phyloP scores from a whole-genome alignment of 1,140 invertebrate species.

The Drosophila insularis region DNA sequence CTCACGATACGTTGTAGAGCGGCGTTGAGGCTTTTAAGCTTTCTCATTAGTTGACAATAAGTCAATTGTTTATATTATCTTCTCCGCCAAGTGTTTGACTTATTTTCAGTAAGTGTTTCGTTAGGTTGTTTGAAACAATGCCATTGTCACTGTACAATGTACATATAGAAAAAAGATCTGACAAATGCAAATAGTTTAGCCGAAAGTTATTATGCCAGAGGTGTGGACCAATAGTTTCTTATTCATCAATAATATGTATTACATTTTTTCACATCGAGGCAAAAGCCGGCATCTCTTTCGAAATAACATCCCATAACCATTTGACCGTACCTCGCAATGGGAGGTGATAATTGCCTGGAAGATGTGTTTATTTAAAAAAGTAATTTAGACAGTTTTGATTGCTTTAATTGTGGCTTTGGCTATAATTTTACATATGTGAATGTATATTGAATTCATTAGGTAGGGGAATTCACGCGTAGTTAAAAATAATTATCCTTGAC shows the following conservation, averaged over 20 bases:
- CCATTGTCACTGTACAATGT: not conserved
- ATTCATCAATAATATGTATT: too few species aligned
- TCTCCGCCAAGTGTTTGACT: too few species aligned
- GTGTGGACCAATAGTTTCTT: not conserved
- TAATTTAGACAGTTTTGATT: slow-evolving; percentile 7
- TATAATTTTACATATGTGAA: not conserved
- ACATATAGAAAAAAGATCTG: not conserved
- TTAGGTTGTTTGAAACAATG: too few species aligned
- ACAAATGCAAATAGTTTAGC: not conserved
- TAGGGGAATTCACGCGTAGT: not conserved
- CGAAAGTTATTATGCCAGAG: not conserved
- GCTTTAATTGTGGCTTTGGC: not conserved
- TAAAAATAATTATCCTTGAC: not conserved
- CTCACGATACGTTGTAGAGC: too few species aligned
- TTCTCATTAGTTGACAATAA: too few species aligned
- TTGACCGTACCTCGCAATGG: not conserved
- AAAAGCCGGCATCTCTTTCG: too few species aligned
- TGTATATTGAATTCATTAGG: too few species aligned
- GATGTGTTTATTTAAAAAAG: slow-evolving; percentile 1
- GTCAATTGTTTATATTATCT: too few species aligned
- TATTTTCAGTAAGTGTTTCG: too few species aligned
- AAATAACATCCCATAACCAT: not conserved
- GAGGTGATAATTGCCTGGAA: not conserved
- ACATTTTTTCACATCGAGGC: too few species aligned
- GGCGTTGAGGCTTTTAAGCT: too few species aligned